Evolutionary conservation across 2,113 vertebrate genomes (phyloP), one percentile per base, ranked within the genome.

Genomic region (Aepyceros melampus): DNA sequence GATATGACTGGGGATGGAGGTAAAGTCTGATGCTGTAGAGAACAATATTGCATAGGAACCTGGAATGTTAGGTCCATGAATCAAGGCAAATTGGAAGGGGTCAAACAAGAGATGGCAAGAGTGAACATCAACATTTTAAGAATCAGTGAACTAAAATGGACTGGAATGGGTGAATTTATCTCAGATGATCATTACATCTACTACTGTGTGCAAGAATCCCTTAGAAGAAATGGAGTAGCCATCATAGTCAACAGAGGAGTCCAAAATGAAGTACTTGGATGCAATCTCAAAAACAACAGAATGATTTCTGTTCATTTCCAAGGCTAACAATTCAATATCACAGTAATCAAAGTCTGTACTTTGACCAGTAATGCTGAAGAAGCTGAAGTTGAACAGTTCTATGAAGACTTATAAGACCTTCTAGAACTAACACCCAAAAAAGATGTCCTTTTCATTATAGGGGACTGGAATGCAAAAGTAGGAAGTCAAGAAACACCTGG

Each of bases 241-340:
- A 71, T 36, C n/a, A 71, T 6, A 11, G 64, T 36, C 19, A 36
- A 3, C 64, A 71, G 17, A 71, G 23, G 64, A 71, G 9, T 36
- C 9, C 1, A 0, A 71, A 71, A 21, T 71, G 64, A 10, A 36
- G 9, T 23, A 12, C 64, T 19, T 36, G n/a, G 2, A 23, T 36
- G 9, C 64, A 36, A 3, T 71, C n/a, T 71, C 64, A 36, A 21
- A 67, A 36, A 36, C 64, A 12, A 36, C 15, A 71, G n/a, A 21
- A 36, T 36, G n/a, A 71, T 71, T 11, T 36, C n/a, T 71, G 64
- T 71, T 71, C 5, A 23, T 23, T 36, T 71, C 64, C 17, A 71
- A 71, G 64, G 64, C n/a, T 36, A 71, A 6, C 4, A 2, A 71
- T 71, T 71, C 17, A 71, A 11, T 71, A 71, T 71, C 64, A 36